These are phyloP conservation scores for Dolichopus griseipennis DNA, from an alignment of 2,888 invertebrate genomes.

Conservation along the genomic window DNA sequence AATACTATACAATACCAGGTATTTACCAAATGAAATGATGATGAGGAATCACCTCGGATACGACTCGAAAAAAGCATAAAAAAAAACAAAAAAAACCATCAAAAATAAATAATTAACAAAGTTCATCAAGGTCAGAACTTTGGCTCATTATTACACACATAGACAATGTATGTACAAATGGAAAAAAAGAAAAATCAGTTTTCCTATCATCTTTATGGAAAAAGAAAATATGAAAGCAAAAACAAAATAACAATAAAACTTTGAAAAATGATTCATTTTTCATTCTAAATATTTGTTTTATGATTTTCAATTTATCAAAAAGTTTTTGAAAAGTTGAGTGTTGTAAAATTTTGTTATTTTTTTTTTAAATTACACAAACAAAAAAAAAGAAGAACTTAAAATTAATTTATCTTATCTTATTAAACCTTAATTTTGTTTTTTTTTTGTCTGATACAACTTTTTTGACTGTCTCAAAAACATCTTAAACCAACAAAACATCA, in stretches of 20 bases:
- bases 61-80: background rate
- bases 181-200: too few species aligned
- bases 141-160: background rate
- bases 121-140: slow-evolving; percentile 3
- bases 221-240: background rate
- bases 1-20: too few species aligned
- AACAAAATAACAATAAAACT: background rate
- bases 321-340: background rate
- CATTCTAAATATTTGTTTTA: slow-evolving; percentile 1
- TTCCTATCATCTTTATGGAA: background rate
- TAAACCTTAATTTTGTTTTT: too few species aligned
- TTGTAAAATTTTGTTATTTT: too few species aligned
- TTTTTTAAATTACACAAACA: too few species aligned
- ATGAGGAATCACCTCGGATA: background rate
- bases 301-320: background rate
- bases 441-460: too few species aligned
- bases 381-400: too few species aligned
- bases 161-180: too few species aligned
- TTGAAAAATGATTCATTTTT: background rate
- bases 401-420: too few species aligned
- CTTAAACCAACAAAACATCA: too few species aligned
- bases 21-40: too few species aligned
- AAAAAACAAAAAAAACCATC: background rate
- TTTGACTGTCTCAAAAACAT: too few species aligned
- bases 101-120: background rate